Evolutionary conservation across 2,113 vertebrate species (phyloP), one percentile per base, ranked within the genome.

Genomic region (Paradoxurus hermaphroditus): DNA sequence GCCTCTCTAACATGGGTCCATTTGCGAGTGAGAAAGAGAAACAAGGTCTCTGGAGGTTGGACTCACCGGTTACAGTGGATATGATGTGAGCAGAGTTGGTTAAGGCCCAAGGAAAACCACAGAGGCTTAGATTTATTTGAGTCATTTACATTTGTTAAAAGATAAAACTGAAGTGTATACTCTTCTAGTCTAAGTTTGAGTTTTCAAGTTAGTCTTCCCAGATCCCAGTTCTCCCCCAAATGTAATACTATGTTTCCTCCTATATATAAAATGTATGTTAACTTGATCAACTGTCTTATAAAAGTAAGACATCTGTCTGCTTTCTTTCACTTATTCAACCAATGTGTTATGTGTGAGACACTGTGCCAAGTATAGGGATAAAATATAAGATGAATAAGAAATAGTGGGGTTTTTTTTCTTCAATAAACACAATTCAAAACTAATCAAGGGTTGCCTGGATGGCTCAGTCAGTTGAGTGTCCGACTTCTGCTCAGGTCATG

Each of bases 11-110:
- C 49, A 46, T 23, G 49, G 39, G 86, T n/a, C 36, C 63, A 23
- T 73, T 97, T 81, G 46, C 31, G 87, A 96, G 34, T 59, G 51
- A 84, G 44, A 44, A 65, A 18, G 84, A 62, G 70, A 96, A 94
- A n/a, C 15, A 11, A 91, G 44, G 36, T 44, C 65, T 25, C 59
- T 1, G 12, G 81, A 87, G 49, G 46, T n/a, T 7, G 18, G 53
- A 49, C 70, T 91, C 13, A 7, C 31, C 46, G 41, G 36, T 86
- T 23, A 91, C 6, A 56, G 29, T 34, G 59, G 44, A 7, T 73
- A 0, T n/a, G 44, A 49, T 70, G 16, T 84, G 23, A 92, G 18
- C 29, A 7, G 78, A 72, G 16, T 14, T 91, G 93, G 23, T 59
- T 49, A 49, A 92, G 70, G 18, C 31, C 56, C 56, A 31, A 77